Evolutionary conservation across 2,113 vertebrate species (phyloP), one percentile per base, ranked within the genome.

Genomic region (Ammospiza caudacuta): DNA sequence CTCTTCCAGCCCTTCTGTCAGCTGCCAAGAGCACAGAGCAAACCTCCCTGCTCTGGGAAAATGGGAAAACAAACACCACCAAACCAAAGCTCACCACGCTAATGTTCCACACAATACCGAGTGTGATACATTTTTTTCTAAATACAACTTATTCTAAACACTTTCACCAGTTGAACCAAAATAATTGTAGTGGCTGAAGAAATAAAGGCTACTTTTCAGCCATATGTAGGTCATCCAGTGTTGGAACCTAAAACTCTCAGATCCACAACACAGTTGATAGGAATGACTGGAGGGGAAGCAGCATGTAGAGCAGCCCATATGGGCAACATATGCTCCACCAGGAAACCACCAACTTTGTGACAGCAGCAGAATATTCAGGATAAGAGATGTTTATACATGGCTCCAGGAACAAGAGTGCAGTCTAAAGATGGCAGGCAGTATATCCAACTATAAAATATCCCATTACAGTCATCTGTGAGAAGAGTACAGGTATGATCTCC

Each of bases 241-340:
- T 31, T 90, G 83, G 85, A 96, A 89, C 85, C 80, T 70, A 72
- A 74, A 96, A 61, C 61, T 33, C 88, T 83, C 79, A 83, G 79
- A 86, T 88, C 20, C 72, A 90, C 75, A 95, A 75, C 44, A 83
- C 72, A 87, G 92, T 94, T 44, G 69, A 95, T 63, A 63, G 31
- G 52, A 92, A 82, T 87, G 89, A 90, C 91, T 95, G 43, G 80
- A 97, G 69, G 89, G 94, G 96, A 97, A 96, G 94, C 73, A 87
- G 83, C 95, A 96, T 68, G 92, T 78, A 97, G 95, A 93, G 96
- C 75, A 94, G 92, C 47, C 95, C 94, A 95, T 96, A 94, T 95
- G 94, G 79, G 31, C 92, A 90, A 83, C 96, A 96, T 94, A 97
- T 95, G 95, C 25, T 96, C 33, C 20, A 75, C 57, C 91, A 93